phyloP scores from a whole-genome alignment of 2,888 invertebrate species.

The Onthophagus sagittarius region DNA sequence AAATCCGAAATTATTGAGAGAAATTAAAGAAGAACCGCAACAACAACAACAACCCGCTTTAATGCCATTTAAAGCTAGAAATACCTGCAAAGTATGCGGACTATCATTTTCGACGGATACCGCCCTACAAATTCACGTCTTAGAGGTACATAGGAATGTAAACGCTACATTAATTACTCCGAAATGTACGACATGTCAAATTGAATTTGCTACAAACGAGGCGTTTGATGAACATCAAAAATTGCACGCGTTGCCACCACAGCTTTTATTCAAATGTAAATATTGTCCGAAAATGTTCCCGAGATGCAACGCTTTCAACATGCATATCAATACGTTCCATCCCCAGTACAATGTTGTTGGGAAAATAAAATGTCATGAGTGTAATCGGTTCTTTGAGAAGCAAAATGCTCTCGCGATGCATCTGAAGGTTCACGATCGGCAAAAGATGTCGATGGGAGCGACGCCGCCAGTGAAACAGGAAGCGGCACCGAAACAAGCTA shows the following conservation, averaged over 20 bases:
- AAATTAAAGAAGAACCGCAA: slow-evolving; percentile 50
- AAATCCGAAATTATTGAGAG: slow-evolving; percentile 21
- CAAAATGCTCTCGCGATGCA: slow-evolving; percentile 62
- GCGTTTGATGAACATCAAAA: slow-evolving; percentile 56
- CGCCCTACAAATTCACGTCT: slow-evolving; percentile 43
- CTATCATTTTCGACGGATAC: slow-evolving; percentile 41
- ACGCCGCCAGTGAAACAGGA: slow-evolving; percentile 7
- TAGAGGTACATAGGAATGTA: slow-evolving; percentile 44
- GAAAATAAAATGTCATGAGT: slow-evolving; percentile 60
- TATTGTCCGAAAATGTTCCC: slow-evolving; percentile 62
- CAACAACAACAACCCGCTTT: slow-evolving; percentile 31
- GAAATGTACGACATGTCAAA: slow-evolving; percentile 58
- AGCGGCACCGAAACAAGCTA: neutral
- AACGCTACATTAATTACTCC: slow-evolving; percentile 39
- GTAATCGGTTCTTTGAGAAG: slow-evolving; percentile 60
- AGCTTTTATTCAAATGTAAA: slow-evolving; percentile 49
- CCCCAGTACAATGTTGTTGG: slow-evolving; percentile 32
- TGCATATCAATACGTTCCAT: slow-evolving; percentile 61
- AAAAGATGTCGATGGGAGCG: slow-evolving; percentile 36
- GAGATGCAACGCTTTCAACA: slow-evolving; percentile 58
- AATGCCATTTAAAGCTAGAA: slow-evolving; percentile 28
- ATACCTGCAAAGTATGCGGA: slow-evolving; percentile 39
- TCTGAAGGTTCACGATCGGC: slow-evolving; percentile 57
- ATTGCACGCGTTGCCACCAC: slow-evolving; percentile 50
- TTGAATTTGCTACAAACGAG: slow-evolving; percentile 58